These are phyloP conservation scores for Apotomis capreana DNA, from an alignment of 2,888 invertebrate genomes.

Conservation along the genomic window DNA sequence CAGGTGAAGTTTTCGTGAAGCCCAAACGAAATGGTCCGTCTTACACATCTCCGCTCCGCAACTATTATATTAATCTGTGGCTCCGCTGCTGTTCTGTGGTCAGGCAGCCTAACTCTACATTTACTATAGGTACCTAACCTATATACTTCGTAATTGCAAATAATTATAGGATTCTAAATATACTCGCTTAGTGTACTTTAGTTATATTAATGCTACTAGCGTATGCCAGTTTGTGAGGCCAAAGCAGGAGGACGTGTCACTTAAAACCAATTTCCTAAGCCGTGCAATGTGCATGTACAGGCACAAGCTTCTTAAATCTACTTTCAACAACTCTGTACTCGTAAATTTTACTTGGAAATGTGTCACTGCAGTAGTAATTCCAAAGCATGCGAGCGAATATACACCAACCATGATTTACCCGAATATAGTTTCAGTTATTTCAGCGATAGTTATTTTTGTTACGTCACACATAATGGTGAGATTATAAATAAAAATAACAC, in stretches of 20 bases:
- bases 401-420: conserved; percentile 1
- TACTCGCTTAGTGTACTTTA: background rate
- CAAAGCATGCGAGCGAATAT: conserved; percentile 14
- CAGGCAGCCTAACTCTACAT: background rate
- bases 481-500: conserved; percentile 1
- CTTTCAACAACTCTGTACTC: conserved; percentile 8
- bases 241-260: background rate
- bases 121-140: no score
- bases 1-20: no score
- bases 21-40: no score
- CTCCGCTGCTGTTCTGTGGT: no score
- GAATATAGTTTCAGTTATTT: background rate
- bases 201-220: background rate
- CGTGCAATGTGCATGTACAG: background rate
- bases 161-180: background rate
- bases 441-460: background rate
- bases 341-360: background rate
- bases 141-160: background rate
- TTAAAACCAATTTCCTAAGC: conserved; percentile 1
- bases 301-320: conserved; percentile 13
- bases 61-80: no score
- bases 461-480: conserved; percentile 13
- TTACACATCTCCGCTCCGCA: no score
- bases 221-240: conserved; percentile 7
- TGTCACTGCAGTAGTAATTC: conserved; percentile 6